Base-by-base conservation (phyloP, 2,797 vertebrate genomes). In the Trachurus trachurus region DNA sequence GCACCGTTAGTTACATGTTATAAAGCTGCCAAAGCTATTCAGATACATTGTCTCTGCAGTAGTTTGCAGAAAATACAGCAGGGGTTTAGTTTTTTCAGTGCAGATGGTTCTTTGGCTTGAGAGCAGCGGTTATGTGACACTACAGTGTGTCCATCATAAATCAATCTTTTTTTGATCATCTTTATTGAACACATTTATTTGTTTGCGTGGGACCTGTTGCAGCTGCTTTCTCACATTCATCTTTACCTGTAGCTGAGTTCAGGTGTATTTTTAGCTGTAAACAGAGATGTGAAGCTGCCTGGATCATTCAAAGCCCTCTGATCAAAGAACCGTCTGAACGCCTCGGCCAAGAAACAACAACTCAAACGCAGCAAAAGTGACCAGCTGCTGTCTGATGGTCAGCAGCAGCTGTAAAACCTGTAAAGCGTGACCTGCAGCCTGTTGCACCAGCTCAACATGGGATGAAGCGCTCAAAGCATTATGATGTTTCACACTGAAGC, bases 71-170 rank as follows among this genome's bases (percentile, higher is more conserved):
- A 54, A 8, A 17, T 50, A 44, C 7, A 9, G 13, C 1, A 17
- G 44, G 12, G 9, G 53, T 34, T 67, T n/a, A n/a, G 40, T 57
- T 45, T 53, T 16, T 63, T 4, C 42, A n/a, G 60, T 63, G 6
- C 72, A 77, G 76, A 80, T 78, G 70, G 63, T 78, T 85, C 66
- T 82, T 66, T 85, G 71, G 71, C 77, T 61, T 37, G 22, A 70
- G 64, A 78, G 64, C 45, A 67, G 44, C 42, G 1, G 57, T 54
- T 49, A 62, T n/a, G 4, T 63, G 22, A 63, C 59, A 53, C 50
- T 34, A 53, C 45, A 59, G 9, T 29, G 66, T 26, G 50, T 19
- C 8, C 7, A 57, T 10, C 11, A 16, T 16, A 31, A 39, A 52
- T 47, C 13, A 19, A 1, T 9, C 9, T 9, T n/a, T 22, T 11